Evolutionary conservation across 2,113 vertebrate genomes (phyloP).

Genomic region (Odontesthes bonariensis): DNA sequence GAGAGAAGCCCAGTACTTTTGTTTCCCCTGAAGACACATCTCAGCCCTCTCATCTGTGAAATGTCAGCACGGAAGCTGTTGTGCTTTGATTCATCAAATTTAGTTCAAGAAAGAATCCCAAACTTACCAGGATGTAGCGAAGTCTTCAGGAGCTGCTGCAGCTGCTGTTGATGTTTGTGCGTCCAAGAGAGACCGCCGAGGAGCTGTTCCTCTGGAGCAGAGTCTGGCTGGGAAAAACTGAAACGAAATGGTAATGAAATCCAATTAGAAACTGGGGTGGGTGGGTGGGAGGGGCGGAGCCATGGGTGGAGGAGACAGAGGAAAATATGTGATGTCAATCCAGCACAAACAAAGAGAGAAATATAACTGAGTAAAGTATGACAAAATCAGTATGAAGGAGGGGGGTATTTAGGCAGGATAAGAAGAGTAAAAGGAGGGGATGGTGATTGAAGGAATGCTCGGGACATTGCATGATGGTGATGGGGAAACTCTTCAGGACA

Average conservation of each 20-base stretch:
- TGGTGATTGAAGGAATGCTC: slow-evolving; percentile 42
- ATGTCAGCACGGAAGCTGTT: not conserved
- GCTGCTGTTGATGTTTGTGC: slow-evolving; percentile 22
- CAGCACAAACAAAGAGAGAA: slow-evolving; percentile 52
- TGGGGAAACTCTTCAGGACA: slow-evolving; percentile 45
- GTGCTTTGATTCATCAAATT: slow-evolving; percentile 11
- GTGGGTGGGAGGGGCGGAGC: slow-evolving; percentile 53
- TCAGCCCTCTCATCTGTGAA: slow-evolving; percentile 1
- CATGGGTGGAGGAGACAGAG: slow-evolving; percentile 46
- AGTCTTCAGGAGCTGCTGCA: slow-evolving; percentile 34
- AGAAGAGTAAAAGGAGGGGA: not conserved
- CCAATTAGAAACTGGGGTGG: slow-evolving; percentile 74
- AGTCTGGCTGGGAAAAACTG: slow-evolving; percentile 62
- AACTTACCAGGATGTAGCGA: slow-evolving; percentile 50
- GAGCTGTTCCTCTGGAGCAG: slow-evolving; percentile 43
- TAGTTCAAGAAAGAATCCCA: slow-evolving; percentile 12
- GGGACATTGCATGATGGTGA: slow-evolving; percentile 50
- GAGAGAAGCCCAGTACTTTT: not conserved
- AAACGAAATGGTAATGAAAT: slow-evolving; percentile 73
- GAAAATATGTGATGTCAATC: slow-evolving; percentile 58
- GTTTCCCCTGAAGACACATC: not conserved
- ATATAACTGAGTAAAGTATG: slow-evolving; percentile 14
- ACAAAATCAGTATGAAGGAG: slow-evolving; percentile 22
- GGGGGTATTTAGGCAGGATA: not conserved
- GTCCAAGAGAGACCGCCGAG: slow-evolving; percentile 48